Base-by-base conservation (phyloP, 2,113 vertebrate species). In the Pycnonotus jocosus region DNA sequence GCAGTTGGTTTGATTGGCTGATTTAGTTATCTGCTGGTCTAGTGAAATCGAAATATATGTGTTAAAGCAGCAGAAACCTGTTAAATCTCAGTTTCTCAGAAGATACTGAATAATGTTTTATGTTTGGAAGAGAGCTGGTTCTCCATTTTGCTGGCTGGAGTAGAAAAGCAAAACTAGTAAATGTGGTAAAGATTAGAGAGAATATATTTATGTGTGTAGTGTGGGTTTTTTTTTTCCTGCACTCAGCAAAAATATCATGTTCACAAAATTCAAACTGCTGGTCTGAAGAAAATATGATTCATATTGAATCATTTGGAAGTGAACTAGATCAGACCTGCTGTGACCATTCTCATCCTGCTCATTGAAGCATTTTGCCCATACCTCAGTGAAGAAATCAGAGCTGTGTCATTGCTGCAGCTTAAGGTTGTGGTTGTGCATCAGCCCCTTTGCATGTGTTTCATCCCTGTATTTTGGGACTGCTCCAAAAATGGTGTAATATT, bases 241-340 rank as follows among this genome's bases (percentile, higher is more conserved):
- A 23, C 40, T 92, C 51, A 51, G 64, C 76, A 86, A 57, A 93
- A 92, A 69, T 35, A 20, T 0, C 0, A 0, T 25, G 42, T 35
- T 70, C 62, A n/a, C 50, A 58, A 61, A 48, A 40, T 44, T 83
- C 35, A 33, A 4, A 54, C 42, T 50, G n/a, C 62, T 72, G 44
- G 15, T 86, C 50, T 72, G 62, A 90, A 85, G 61, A 81, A 87
- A 88, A n/a, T 61, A 45, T 90, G 86, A 88, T 88, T 95, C 79
- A 65, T 62, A 21, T 17, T 86, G 68, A 92, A 38, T 93, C 35
- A 70, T 38, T 62, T 3, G 2, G 16, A 56, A 68, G 8, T 3
- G 3, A 45, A 42, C 80, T 54, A 71, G 62, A 73, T 74, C 48
- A 45, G 54, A 78, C 57, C 18, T 81, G 54, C 86, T 92, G 45